Evolutionary conservation across 2,113 vertebrate genomes (phyloP), one percentile per base, ranked within the genome.

Genomic region (Panthera leo): DNA sequence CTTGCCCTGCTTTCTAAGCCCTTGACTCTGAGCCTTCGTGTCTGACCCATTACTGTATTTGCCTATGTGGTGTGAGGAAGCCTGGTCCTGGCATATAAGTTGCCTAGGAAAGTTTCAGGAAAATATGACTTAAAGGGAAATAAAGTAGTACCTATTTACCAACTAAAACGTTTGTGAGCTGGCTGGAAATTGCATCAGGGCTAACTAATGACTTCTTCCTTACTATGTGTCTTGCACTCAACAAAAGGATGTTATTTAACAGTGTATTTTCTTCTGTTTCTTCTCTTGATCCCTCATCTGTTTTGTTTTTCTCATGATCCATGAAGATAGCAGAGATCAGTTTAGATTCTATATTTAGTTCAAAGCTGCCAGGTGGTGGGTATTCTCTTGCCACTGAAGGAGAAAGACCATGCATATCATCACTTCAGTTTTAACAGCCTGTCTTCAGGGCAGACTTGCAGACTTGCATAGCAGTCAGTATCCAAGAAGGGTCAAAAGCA

Each of bases 401-500:
- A 75, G 18, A 61, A 83, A 88, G 51, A 78, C 42, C 10, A 14
- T 14, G 13, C 16, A 1, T 71, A 36, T 70, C 27, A n/a, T 65
- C 61, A 45, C 58, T 94, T 14, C 39, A 6, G 34, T 92, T 94
- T 97, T 95, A 96, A 6, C 85, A 95, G 95, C 97, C 86, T 79
- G 63, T 97, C 96, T 94, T 97, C 58, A 89, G 88, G 89, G 91
- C 93, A 70, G 79, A 88, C 91, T 79, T 91, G 75, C 84, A 95
- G 94, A 94, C 93, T 61, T 96, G 65, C 39, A 53, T 84, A 91
- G 96, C 91, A 97, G 25, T 84, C 92, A 73, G 55, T 97, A 95
- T 92, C 76, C 92, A 90, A 29, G 53, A 93, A 36, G 88, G 85
- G 95, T 93, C 34, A 63, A 97, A 98, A 97, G 94, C 79, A 92